Evolutionary conservation across 1,140 invertebrate species (phyloP).

Genomic region (Forficula auricularia): DNA sequence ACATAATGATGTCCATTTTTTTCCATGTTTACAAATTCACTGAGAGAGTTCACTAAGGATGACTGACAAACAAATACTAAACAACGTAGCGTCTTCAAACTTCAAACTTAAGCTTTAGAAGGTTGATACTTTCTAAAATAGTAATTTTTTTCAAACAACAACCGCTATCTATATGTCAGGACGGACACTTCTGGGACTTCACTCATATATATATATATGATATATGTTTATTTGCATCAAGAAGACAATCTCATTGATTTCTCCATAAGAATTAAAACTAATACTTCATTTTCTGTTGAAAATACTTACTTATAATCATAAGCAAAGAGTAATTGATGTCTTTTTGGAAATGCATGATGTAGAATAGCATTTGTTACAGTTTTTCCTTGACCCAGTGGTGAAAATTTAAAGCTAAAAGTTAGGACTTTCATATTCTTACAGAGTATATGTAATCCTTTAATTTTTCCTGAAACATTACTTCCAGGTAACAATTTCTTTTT

Average conservation of each 20-base stretch:
- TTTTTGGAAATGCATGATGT: slow-evolving; percentile 71
- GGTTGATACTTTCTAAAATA: too few species aligned
- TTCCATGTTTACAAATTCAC: too few species aligned
- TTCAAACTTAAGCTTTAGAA: too few species aligned
- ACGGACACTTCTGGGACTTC: too few species aligned
- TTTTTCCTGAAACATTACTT: slow-evolving; percentile 45
- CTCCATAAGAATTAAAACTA: not conserved
- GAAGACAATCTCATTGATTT: not conserved
- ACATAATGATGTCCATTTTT: too few species aligned
- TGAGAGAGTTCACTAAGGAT: too few species aligned
- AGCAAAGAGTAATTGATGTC: slow-evolving; percentile 68
- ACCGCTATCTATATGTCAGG: too few species aligned
- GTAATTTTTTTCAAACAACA: too few species aligned
- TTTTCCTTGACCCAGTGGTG: slow-evolving; percentile 56
- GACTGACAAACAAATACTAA: too few species aligned
- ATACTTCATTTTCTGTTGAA: too few species aligned
- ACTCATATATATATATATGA: not conserved
- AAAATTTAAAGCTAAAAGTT: slow-evolving; percentile 77
- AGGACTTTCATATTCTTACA: slow-evolving; percentile 83
- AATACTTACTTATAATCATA: slow-evolving; percentile 55
- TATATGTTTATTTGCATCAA: not conserved
- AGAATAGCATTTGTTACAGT: slow-evolving; percentile 61
- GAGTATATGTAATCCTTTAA: slow-evolving; percentile 65
- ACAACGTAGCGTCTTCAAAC: too few species aligned
- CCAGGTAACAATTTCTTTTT: slow-evolving; percentile 48